phyloP scores from a whole-genome alignment of 2,888 invertebrate species.

The Lithophane semibrunnea region DNA sequence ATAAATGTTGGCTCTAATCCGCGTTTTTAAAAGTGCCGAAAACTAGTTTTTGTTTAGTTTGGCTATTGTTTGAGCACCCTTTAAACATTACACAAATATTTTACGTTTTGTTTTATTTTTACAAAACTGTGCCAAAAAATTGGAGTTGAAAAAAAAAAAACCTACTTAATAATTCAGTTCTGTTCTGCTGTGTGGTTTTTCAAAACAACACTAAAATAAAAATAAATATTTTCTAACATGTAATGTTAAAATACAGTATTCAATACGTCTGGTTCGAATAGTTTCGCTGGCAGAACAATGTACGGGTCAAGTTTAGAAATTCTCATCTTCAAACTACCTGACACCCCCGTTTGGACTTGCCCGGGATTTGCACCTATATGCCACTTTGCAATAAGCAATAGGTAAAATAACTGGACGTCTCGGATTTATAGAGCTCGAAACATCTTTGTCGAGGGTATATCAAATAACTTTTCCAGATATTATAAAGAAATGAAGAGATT shows the following conservation, averaged over 20 bases:
- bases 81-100: neutral
- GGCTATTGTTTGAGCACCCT: neutral
- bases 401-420: slow-evolving; percentile 15
- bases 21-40: neutral
- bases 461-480: neutral
- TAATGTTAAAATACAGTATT: neutral
- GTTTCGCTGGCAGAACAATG: neutral
- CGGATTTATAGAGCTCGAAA: neutral
- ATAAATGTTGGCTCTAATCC: neutral
- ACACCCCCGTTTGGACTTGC: slow-evolving; percentile 1
- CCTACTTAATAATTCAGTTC: neutral
- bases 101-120: neutral
- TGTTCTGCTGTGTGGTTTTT: neutral
- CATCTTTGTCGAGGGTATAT: neutral
- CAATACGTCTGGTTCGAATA: neutral
- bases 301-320: slow-evolving; percentile 18
- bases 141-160: no score
- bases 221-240: neutral
- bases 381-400: slow-evolving; percentile 16
- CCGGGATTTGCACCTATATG: neutral
- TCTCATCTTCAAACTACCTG: slow-evolving; percentile 9
- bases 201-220: no score
- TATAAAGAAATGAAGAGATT: neutral
- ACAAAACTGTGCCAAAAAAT: no score
- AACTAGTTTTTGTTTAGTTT: neutral